A percentile compares a stretch with the other conserved stretches of the same genome.
Conservation (phyloP, 2,888 invertebrate genomes). For the Melangyna quadrimaculata region DNA sequence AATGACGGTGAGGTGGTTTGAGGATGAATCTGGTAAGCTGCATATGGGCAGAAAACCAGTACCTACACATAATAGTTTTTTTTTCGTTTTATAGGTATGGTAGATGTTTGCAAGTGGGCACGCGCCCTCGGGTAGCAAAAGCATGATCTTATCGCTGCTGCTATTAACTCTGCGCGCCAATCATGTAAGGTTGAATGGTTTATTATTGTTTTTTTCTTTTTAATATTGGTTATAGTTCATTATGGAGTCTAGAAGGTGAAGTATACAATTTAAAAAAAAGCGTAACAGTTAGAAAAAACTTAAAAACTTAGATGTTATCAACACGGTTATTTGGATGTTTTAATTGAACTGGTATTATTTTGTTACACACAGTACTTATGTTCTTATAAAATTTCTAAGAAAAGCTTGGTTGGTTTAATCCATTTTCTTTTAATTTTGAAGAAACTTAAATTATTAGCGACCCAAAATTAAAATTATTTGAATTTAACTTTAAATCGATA, state of each 20-base stretch:
- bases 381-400: too few species aligned
- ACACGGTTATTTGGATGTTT: too few species aligned
- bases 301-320: too few species aligned
- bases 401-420: too few species aligned
- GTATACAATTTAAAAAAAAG: not conserved
- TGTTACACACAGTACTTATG: too few species aligned
- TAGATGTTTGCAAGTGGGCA: slow-evolving; percentile 73
- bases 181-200: slow-evolving; percentile 46
- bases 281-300: not conserved
- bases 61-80: slow-evolving; percentile 46
- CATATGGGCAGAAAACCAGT: slow-evolving; percentile 61
- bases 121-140: slow-evolving; percentile 76
- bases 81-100: slow-evolving; percentile 11
- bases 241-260: not conserved
- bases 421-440: too few species aligned
- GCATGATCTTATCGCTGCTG: slow-evolving; percentile 73
- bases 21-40: slow-evolving; percentile 41
- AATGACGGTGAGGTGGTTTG: slow-evolving; percentile 12
- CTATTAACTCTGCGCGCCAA: slow-evolving; percentile 59
- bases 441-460: too few species aligned
- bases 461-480: too few species aligned
- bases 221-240: not conserved
- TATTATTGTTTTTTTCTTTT: slow-evolving; percentile 6
- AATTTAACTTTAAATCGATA: too few species aligned
- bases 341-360: too few species aligned